A percentile compares a stretch with the other conserved stretches of the same genome.
phyloP scores from a whole-genome alignment of 2,888 invertebrate species.

The Dryocosmus kuriphilus region DNA sequence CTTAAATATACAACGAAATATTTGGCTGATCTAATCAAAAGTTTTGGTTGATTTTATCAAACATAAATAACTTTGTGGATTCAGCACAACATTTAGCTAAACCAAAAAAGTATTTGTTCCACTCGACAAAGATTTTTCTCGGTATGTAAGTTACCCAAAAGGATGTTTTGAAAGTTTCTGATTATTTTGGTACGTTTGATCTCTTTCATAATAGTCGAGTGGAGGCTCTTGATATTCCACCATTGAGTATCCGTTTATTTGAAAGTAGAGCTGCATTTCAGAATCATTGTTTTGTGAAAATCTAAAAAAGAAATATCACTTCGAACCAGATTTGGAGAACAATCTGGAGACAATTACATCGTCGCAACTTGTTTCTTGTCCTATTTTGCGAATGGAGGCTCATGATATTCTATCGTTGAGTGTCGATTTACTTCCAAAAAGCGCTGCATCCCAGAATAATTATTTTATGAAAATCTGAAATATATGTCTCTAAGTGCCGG shows the following conservation, averaged over 20 bases:
- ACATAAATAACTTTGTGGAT: too few species aligned
- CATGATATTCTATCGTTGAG: neutral
- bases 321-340: neutral
- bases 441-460: neutral
- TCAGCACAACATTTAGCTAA: too few species aligned
- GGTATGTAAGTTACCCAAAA: too few species aligned
- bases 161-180: too few species aligned
- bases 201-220: too few species aligned
- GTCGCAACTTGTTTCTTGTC: neutral
- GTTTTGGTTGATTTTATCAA: too few species aligned
- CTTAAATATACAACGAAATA: too few species aligned
- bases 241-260: neutral
- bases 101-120: too few species aligned
- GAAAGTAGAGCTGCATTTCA: neutral
- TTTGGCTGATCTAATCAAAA: too few species aligned
- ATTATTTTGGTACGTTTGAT: too few species aligned
- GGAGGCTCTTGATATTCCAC: neutral
- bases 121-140: too few species aligned
- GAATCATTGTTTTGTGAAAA: neutral
- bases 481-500: neutral
- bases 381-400: neutral
- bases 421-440: neutral
- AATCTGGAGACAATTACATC: conserved; percentile 8
- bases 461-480: neutral
- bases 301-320: neutral